Evolutionary conservation across 1,140 invertebrate species (phyloP).

Genomic region (Triops cancriformis): DNA sequence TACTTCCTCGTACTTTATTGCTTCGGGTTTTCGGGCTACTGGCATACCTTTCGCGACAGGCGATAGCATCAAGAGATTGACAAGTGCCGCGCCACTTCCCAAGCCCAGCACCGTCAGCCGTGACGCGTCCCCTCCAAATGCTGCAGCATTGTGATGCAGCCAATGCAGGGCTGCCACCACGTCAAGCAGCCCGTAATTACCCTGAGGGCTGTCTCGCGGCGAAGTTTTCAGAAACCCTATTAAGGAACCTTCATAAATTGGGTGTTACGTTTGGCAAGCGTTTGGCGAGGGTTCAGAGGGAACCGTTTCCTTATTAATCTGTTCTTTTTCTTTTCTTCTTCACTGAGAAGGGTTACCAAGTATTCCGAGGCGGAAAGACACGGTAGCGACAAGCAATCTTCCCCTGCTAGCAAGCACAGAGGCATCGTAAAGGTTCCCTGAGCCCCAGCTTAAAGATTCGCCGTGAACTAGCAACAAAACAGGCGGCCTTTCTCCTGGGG

Average conservation of each 20-base stretch:
- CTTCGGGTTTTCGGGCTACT: constrained; percentile 17
- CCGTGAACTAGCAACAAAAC: constrained; percentile 75
- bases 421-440: constrained; percentile 75
- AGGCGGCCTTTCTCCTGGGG: constrained; percentile 37
- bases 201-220: constrained; percentile 71
- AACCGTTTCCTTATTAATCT: background rate
- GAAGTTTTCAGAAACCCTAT: constrained; percentile 81
- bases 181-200: constrained; percentile 93
- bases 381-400: constrained; percentile 77
- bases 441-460: constrained; percentile 74
- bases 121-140: constrained; percentile 81
- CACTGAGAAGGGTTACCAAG: constrained; percentile 56
- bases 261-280: background rate
- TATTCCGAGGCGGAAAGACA: constrained; percentile 80
- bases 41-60: constrained; percentile 77
- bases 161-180: constrained; percentile 85
- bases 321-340: background rate
- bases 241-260: constrained; percentile 32
- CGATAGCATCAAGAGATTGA: constrained; percentile 87
- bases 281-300: background rate
- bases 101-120: constrained; percentile 85
- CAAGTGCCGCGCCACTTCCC: constrained; percentile 82
- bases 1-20: background rate
- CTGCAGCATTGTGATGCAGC: constrained; percentile 80
- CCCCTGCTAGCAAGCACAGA: constrained; percentile 74